Conservation (phyloP, 2,113 vertebrate species). For the Nothocercus julius region DNA sequence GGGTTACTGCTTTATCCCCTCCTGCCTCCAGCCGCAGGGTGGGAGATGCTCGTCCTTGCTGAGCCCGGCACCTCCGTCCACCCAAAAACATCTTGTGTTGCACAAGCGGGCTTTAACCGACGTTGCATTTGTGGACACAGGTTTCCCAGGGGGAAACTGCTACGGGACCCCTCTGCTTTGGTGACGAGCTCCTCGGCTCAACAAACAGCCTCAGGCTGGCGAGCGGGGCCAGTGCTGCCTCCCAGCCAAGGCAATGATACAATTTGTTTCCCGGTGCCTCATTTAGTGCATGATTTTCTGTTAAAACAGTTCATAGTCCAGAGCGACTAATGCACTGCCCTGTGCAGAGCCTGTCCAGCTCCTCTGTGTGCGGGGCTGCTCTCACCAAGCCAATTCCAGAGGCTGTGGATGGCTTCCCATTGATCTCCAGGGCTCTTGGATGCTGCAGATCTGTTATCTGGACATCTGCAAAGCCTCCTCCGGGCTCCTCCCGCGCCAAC, state of each 20-base stretch:
- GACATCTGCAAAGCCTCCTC: neutral
- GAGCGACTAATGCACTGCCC: neutral
- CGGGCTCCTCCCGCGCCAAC: neutral
- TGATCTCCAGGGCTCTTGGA: rapidly evolving
- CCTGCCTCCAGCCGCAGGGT: neutral
- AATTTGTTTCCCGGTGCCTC: neutral
- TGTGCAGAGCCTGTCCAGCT: neutral
- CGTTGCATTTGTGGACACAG: rapidly evolving
- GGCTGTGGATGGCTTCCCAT: rapidly evolving
- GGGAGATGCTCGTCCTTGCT: neutral
- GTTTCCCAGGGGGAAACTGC: neutral
- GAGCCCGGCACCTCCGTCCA: neutral
- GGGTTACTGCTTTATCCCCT: neutral
- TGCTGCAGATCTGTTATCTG: neutral
- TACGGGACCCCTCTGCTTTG: neutral
- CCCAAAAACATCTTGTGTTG: neutral
- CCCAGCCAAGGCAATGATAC: neutral
- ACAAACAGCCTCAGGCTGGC: neutral
- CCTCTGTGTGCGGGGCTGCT: rapidly evolving
- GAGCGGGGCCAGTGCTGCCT: neutral
- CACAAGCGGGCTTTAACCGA: neutral
- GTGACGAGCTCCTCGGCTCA: neutral
- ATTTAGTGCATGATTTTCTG: constrained; percentile 38
- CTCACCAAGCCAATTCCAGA: neutral
- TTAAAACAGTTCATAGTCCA: constrained; percentile 7